These are phyloP conservation scores for Drosophila birchii DNA, from an alignment of 2,888 invertebrate species.

Conservation along the genomic window DNA sequence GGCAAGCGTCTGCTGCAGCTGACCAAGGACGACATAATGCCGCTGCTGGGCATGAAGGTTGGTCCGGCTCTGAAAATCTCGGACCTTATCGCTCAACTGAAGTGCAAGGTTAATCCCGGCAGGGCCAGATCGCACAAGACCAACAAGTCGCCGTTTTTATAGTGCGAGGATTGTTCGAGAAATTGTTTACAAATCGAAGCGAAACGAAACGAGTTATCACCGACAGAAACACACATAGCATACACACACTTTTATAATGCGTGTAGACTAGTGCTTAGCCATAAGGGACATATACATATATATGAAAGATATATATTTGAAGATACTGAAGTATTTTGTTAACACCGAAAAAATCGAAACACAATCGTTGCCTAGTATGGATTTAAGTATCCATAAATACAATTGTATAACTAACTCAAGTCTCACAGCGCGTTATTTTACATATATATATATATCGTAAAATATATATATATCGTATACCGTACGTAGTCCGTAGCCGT, in stretches of 20 bases:
- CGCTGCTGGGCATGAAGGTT: conserved; percentile 95
- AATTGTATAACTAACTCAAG: conserved; percentile 72
- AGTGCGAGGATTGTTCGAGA: conserved; percentile 85
- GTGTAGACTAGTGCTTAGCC: conserved; percentile 22
- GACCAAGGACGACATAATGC: conserved; percentile 95
- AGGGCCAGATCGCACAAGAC: conserved; percentile 86
- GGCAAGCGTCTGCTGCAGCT: conserved; percentile 92
- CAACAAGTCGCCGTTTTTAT: conserved; percentile 88
- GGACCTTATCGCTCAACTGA: conserved; percentile 95
- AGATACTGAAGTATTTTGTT: conserved; percentile 72
- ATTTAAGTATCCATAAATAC: conserved; percentile 58
- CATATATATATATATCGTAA: not conserved
- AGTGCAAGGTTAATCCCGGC: conserved; percentile 87
- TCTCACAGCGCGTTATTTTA: conserved; percentile 66
- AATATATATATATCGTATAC: conserved; percentile 40
- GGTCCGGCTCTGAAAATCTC: conserved; percentile 97
- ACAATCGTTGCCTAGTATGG: conserved; percentile 74
- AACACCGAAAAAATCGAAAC: conserved; percentile 72
- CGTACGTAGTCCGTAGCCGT: conserved; percentile 52
- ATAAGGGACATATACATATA: conserved; percentile 14
- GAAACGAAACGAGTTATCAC: conserved; percentile 64
- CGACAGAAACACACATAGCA: conserved; percentile 41
- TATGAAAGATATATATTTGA: conserved; percentile 26
- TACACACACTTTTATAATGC: conserved; percentile 40
- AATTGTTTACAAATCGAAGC: conserved; percentile 18